Base-by-base conservation (phyloP, 2,888 invertebrate genomes). In the Orchestes rusci region DNA sequence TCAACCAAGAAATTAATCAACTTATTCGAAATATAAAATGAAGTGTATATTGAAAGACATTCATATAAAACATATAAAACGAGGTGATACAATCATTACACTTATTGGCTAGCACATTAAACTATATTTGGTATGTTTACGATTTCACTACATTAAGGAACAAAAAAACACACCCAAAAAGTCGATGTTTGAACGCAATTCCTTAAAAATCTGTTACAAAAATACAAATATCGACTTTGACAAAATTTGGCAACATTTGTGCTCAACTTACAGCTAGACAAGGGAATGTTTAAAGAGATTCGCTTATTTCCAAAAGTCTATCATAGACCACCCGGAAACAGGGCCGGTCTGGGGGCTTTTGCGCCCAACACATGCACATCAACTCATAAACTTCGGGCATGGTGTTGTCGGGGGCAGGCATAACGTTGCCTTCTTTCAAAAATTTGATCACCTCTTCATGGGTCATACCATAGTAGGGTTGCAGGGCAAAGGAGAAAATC, bases 391-490 rank as follows among this genome's bases (percentile, higher is more conserved):
- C 78, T 52, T 83, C 78, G 19, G 82, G 71, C 0, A 91, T 91
- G 31, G 91, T 92, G 62, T 89, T 88, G 53, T 94, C 94, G 1
- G 95, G 95, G 63, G 88, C 86, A 35, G 82, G 81, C 37, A 96
- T 77, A 32, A 92, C 84, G 67, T 92, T 88, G 8, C 94, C 94
- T 56, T 92, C 93, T 68, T 94, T 93, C 42, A 95, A 79, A 70
- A 86, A 94, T 62, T 87, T 86, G 10, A 94, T 90, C 20, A 96
- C 95, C 72, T 96, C 94, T 67, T 94, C 94, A 64, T 96, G 95
- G 8, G 93, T 93, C 85, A 94, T 87, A 3, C 94, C 95, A 67
- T 91, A 94, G 64, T 96, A 96, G 5, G 96, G 96, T 68, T 96
- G 95, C 50, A 94, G 73, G 16, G 94, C 94, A 70, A 91, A 95